These are phyloP conservation scores for Homalodisca vitripennis DNA, from an alignment of 1,140 invertebrate species.

Conservation along the genomic window DNA sequence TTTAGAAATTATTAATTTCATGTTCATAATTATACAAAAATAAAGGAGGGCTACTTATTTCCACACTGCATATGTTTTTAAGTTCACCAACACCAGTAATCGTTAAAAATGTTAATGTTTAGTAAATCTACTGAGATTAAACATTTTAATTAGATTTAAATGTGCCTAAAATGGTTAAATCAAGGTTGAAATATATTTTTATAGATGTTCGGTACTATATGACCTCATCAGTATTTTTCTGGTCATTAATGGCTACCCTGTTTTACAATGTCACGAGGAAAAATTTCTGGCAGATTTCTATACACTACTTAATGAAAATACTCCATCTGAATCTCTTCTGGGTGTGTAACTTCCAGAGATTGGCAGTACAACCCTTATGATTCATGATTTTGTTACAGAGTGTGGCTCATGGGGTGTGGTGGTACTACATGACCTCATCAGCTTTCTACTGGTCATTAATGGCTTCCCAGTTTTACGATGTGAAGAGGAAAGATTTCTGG, in stretches of 20 bases:
- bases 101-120: too few species aligned
- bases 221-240: slow-evolving; percentile 93
- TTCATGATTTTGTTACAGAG: slow-evolving; percentile 78
- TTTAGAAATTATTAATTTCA: too few species aligned
- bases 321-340: slow-evolving; percentile 87
- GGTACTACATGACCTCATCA: slow-evolving; percentile 95
- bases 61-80: too few species aligned
- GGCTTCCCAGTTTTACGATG: slow-evolving; percentile 90
- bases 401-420: slow-evolving; percentile 75
- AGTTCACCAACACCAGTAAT: too few species aligned
- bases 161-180: neutral
- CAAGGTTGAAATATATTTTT: neutral
- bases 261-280: slow-evolving; percentile 91
- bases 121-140: too few species aligned
- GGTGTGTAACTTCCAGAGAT: slow-evolving; percentile 90
- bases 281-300: slow-evolving; percentile 98
- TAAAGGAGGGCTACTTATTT: too few species aligned
- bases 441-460: slow-evolving; percentile 96
- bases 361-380: slow-evolving; percentile 85
- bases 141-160: too few species aligned
- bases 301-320: slow-evolving; percentile 94
- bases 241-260: slow-evolving; percentile 89
- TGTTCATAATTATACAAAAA: too few species aligned
- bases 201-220: slow-evolving; percentile 81
- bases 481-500: slow-evolving; percentile 94